A percentile compares a stretch with the other conserved stretches of the same genome.
phyloP scores from a whole-genome alignment of 1,140 invertebrate species.

The Sinonovacula constricta region DNA sequence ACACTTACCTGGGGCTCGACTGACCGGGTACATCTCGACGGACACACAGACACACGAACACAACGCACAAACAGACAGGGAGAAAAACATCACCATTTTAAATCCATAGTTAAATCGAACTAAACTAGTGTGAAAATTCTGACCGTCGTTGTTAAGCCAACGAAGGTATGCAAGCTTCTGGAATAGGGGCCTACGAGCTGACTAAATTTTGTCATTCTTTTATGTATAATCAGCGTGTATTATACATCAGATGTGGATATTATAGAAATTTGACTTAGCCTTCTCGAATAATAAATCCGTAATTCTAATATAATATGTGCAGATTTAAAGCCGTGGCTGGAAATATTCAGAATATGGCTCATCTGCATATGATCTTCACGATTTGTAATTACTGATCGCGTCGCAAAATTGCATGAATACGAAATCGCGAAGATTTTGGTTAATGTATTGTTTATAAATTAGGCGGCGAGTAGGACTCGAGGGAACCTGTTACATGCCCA shows the following conservation, averaged over 20 bases:
- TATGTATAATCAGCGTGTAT: neutral
- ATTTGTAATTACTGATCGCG: neutral
- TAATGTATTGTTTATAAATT: slow-evolving; percentile 1
- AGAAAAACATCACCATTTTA: too few relatives aligned
- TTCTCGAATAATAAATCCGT: neutral
- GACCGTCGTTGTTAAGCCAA: too few relatives aligned
- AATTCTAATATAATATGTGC: slow-evolving; percentile 1
- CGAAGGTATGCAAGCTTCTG: neutral
- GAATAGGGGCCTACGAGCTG: neutral
- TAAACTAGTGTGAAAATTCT: too few relatives aligned
- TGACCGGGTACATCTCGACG: too few relatives aligned
- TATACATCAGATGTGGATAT: neutral
- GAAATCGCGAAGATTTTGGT: neutral
- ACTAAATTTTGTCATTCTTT: neutral
- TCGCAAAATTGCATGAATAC: neutral
- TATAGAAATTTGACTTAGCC: neutral
- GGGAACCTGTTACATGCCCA: neutral
- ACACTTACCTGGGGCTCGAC: too few relatives aligned
- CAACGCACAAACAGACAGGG: too few relatives aligned
- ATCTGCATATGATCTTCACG: neutral
- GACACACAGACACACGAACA: too few relatives aligned
- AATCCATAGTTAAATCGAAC: too few relatives aligned
- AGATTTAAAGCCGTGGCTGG: neutral
- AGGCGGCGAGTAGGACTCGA: neutral
- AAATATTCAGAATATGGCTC: neutral